phyloP scores from a whole-genome alignment of 2,113 vertebrate species.

The Misgurnus mizolepis region DNA sequence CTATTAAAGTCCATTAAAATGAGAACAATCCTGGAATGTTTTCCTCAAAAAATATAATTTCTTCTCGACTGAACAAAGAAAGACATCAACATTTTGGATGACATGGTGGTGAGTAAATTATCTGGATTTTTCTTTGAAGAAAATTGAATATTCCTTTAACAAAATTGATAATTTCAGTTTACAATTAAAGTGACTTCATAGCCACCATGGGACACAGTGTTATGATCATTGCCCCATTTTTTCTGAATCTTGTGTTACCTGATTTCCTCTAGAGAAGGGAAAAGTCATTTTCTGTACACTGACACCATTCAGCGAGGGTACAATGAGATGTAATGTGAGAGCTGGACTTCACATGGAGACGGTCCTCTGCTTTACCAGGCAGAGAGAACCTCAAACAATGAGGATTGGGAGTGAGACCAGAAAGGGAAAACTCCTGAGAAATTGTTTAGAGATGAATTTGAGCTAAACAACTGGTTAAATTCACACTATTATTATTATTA shows the following conservation, averaged over 20 bases:
- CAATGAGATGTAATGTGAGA: conserved; percentile 63
- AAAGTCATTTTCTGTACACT: conserved; percentile 48
- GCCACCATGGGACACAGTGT: conserved; percentile 3
- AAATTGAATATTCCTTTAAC: background rate
- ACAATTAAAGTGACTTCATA: conserved; percentile 13
- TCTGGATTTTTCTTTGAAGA: too few species aligned
- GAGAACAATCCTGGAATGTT: too few species aligned
- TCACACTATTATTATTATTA: background rate
- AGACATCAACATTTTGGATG: too few species aligned
- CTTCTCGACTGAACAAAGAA: too few species aligned
- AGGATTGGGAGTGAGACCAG: conserved; percentile 56
- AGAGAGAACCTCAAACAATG: conserved; percentile 66
- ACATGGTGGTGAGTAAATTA: too few species aligned
- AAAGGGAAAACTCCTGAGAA: conserved; percentile 77
- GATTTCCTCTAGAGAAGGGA: conserved; percentile 15
- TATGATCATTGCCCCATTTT: conserved; percentile 22
- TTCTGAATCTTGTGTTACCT: conserved; percentile 38
- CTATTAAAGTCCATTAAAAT: too few species aligned
- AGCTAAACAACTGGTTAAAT: conserved; percentile 53
- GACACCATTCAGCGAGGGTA: conserved; percentile 57
- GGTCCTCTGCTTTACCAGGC: conserved; percentile 43
- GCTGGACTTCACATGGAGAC: conserved; percentile 54
- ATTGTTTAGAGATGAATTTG: conserved; percentile 50
- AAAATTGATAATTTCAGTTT: background rate
- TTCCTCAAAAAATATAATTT: too few species aligned